A percentile compares a stretch with the other conserved stretches of the same genome.
phyloP scores from a whole-genome alignment of 1,140 invertebrate species.

The Lordiphosa collinella region DNA sequence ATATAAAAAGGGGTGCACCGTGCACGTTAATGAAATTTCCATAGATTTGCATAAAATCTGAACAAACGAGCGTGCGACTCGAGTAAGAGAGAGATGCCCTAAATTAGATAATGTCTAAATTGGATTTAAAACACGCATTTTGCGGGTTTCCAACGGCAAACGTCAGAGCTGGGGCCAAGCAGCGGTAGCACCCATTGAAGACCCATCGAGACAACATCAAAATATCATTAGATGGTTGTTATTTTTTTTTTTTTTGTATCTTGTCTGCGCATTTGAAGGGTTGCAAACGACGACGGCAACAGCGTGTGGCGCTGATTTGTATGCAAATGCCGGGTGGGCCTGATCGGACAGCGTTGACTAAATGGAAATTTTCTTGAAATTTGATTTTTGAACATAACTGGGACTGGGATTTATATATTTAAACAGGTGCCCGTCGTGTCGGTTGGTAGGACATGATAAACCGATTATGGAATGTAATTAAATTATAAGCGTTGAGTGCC shows the following conservation, averaged over 20 bases:
- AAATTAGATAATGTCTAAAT: constrained; percentile 80
- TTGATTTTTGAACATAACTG: constrained; percentile 43
- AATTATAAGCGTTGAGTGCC: constrained; percentile 32
- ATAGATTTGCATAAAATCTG: constrained; percentile 71
- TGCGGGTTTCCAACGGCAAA: constrained; percentile 67
- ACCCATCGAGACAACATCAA: constrained; percentile 74
- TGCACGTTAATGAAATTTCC: constrained; percentile 69
- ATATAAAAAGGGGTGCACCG: constrained; percentile 52
- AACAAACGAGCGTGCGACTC: constrained; percentile 29
- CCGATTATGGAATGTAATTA: constrained; percentile 59
- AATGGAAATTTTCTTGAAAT: constrained; percentile 36
- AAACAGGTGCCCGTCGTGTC: constrained; percentile 31
- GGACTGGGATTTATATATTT: neutral
- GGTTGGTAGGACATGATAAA: constrained; percentile 24
- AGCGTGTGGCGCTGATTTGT: constrained; percentile 48
- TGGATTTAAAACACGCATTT: constrained; percentile 79
- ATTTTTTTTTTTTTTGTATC: constrained; percentile 17
- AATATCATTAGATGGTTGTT: constrained; percentile 64
- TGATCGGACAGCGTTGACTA: neutral
- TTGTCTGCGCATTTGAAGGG: constrained; percentile 59
- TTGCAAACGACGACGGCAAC: constrained; percentile 32
- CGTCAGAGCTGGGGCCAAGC: neutral
- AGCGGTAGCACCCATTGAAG: constrained; percentile 53
- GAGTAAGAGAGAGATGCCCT: constrained; percentile 50
- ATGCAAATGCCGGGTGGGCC: constrained; percentile 53